Evolutionary conservation across 1,140 invertebrate species (phyloP), one percentile per base, ranked within the genome.

Genomic region (Nasonia longicornis): DNA sequence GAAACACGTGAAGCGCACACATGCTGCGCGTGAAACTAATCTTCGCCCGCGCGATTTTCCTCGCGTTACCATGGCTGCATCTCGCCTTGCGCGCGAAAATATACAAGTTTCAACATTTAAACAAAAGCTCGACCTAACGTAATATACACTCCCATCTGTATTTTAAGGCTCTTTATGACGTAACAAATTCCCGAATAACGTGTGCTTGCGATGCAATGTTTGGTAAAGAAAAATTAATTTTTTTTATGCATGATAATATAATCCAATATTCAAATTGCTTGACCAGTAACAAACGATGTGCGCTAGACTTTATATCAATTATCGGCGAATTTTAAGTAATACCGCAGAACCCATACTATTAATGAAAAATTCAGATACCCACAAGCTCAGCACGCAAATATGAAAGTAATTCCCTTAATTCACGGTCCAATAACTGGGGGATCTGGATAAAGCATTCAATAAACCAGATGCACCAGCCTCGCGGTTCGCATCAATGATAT

Each of bases 1-100:
- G 81, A 79, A 67, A 8, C 64, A 69, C 64, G 48, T 82, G 70
- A 67, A 79, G 29, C 35, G 72, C 73, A 70, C 73, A 79, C 66
- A 6, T 14, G 48, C 2, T 42, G 29, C 48, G 81, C 77, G 77
- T 70, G 77, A 79, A 79, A 75, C 58, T 67, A 70, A 67, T 52
- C 67, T 66, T 48, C 69, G 69, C 0, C 10, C 29, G 42, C 52
- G 63, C 52, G 12, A 14, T 52, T 80, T 74, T 26, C 42, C 38
- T 42, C 20, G 22, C 42, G 12, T 67, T 58, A 12, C 22, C 66
- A 0, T 14, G 29, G 16, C 20, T 31, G 14, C n/a, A 26, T 77
- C 31, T 31, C 0, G 31, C 31, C 31, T 35, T 3, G 4, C 42
- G 14, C 31, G n/a, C 12, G 42, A 35, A 64, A 38, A 76, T 66